Percentiles rank a stretch among this genome's conserved stretches.
Evolutionary conservation across 2,797 vertebrate genomes (phyloP).

Genomic region (Otolemur crassicaudatus): DNA sequence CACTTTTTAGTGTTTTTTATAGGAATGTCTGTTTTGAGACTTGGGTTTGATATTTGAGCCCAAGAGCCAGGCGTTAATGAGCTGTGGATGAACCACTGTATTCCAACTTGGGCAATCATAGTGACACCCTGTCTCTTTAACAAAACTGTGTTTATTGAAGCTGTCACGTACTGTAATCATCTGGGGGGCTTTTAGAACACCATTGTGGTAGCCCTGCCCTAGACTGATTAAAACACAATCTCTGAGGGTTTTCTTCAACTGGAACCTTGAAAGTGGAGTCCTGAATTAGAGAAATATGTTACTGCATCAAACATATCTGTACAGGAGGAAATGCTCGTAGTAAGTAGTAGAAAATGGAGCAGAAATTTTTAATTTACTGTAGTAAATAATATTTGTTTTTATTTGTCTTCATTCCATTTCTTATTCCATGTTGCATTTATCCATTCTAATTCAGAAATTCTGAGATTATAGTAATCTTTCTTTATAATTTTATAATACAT

Average conservation of each 20-base stretch:
- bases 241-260: not conserved
- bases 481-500: not conserved
- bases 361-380: not conserved
- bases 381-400: not conserved
- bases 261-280: not conserved
- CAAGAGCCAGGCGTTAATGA: too few species aligned
- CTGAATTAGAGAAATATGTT: not conserved
- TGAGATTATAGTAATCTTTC: not conserved
- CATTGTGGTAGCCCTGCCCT: not conserved
- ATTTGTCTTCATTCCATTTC: not conserved
- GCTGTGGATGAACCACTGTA: too few species aligned
- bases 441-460: slow-evolving; percentile 13
- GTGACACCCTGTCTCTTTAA: too few species aligned
- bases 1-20: not conserved
- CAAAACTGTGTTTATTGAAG: not conserved
- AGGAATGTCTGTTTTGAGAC: not conserved
- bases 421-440: not conserved
- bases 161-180: not conserved
- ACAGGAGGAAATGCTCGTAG: not conserved
- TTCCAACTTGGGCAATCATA: too few species aligned
- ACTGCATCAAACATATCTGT: not conserved
- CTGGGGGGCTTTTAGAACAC: not conserved
- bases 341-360: not conserved
- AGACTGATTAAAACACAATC: not conserved
- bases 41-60: not conserved